A percentile compares a stretch with the other conserved stretches of the same genome.
These are phyloP conservation scores for Microcebus tavaratra DNA, from an alignment of 2,113 vertebrate genomes.

Conservation along the genomic window DNA sequence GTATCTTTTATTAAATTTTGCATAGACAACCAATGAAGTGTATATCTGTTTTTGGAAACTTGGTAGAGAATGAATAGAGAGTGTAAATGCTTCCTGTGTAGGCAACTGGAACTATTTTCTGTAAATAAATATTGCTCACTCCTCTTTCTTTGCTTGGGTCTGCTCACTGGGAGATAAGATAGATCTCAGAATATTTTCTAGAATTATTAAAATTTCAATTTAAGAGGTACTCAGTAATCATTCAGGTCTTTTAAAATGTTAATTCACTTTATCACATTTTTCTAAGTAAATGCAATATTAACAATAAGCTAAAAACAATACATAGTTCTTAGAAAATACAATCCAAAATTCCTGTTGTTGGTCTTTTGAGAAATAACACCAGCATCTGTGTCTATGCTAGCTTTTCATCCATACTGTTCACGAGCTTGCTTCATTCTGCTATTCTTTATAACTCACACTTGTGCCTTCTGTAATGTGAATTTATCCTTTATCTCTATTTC, in stretches of 20 bases:
- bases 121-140: neutral
- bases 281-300: no score
- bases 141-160: neutral
- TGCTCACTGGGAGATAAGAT: neutral
- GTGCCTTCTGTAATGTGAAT: neutral
- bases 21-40: neutral
- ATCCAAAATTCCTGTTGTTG: no score
- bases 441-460: neutral
- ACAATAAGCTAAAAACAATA: no score
- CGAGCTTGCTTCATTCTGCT: neutral
- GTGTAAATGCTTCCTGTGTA: neutral
- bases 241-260: neutral
- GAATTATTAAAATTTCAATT: neutral
- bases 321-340: no score
- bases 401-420: neutral
- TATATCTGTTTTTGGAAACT: neutral
- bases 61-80: neutral
- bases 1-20: neutral
- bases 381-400: neutral
- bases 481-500: neutral
- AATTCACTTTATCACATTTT: no score
- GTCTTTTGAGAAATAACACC: neutral
- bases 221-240: neutral
- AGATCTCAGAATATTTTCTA: slow-evolving; percentile 20
- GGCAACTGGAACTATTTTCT: neutral